Conservation (phyloP, 2,888 invertebrate genomes). For the Cylindroiulus punctatus region DNA sequence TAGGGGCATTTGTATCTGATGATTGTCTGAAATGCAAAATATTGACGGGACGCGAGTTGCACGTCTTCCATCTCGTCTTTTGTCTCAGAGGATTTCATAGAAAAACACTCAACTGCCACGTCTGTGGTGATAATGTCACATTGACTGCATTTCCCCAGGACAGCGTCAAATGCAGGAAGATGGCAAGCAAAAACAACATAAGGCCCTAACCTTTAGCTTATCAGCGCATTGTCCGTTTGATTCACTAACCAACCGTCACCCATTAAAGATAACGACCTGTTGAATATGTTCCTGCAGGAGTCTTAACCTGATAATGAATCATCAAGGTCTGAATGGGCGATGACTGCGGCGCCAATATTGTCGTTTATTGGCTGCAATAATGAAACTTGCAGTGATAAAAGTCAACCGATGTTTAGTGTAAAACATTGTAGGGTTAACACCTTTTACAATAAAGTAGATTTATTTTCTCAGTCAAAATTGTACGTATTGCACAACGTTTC, state of each 20-base stretch:
- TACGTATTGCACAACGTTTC: no score
- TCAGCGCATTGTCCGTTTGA: not conserved
- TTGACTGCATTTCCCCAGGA: not conserved
- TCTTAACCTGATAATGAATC: no score
- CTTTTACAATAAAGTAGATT: no score
- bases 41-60: not conserved
- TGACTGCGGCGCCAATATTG: no score
- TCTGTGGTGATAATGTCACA: slow-evolving; percentile 28
- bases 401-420: not conserved
- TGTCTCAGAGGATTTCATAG: slow-evolving; percentile 35
- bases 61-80: not conserved
- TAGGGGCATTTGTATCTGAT: not conserved
- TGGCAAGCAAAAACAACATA: not conserved
- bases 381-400: not conserved
- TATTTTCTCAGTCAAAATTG: no score
- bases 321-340: no score
- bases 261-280: not conserved
- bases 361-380: no score
- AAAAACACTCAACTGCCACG: not conserved
- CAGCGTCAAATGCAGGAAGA: not conserved
- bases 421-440: no score
- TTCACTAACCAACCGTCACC: not conserved
- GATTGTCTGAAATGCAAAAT: slow-evolving; percentile 39
- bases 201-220: not conserved
- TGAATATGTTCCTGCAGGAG: not conserved